phyloP scores from a whole-genome alignment of 2,113 vertebrate genomes.

The Callionymus lyra region DNA sequence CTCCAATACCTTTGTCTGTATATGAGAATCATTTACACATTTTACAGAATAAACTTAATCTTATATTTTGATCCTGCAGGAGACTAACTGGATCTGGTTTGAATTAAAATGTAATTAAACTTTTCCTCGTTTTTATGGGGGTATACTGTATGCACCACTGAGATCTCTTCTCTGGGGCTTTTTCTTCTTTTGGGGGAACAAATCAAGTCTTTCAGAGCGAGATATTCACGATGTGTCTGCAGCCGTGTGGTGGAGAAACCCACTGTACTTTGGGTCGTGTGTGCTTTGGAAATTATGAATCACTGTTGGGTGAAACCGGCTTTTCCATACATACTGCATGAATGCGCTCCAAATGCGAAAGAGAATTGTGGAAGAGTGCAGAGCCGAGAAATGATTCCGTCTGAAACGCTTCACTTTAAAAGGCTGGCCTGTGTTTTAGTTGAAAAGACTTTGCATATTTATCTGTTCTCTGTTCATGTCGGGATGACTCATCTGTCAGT shows the following conservation, averaged over 20 bases:
- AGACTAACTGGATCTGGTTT: too few species aligned
- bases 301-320: not conserved
- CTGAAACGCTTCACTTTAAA: constrained; percentile 13
- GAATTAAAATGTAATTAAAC: too few species aligned
- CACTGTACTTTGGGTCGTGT: not conserved
- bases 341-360: not conserved
- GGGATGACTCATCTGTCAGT: constrained; percentile 46
- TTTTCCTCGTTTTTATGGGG: too few species aligned
- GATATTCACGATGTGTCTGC: not conserved
- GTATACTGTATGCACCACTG: too few species aligned
- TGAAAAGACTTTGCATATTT: constrained; percentile 46
- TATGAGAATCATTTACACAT: too few species aligned
- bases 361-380: constrained; percentile 5
- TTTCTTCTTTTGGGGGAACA: too few species aligned
- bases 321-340: not conserved
- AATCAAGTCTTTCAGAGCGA: too few species aligned
- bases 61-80: too few species aligned
- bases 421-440: constrained; percentile 21
- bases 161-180: too few species aligned
- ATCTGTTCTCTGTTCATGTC: constrained; percentile 39
- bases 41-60: too few species aligned
- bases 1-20: too few species aligned
- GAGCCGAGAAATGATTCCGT: constrained; percentile 2
- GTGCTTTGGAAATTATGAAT: not conserved
- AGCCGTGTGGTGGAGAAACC: constrained; percentile 2